Base-by-base conservation (phyloP, 2,888 invertebrate species). In the Hirtodrosophila duncani region DNA sequence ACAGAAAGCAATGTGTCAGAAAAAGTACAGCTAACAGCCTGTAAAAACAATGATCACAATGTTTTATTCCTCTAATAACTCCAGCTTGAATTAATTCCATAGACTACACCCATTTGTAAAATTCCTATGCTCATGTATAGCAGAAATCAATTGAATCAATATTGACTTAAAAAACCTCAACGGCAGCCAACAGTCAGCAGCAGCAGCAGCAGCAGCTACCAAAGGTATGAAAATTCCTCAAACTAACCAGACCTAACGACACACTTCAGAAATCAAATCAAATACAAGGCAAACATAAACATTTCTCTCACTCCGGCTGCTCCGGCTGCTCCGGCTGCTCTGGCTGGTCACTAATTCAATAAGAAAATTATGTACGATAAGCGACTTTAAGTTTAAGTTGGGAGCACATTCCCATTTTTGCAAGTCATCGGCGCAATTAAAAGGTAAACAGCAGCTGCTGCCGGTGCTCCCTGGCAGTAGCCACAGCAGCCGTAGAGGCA, bases 181-280 rank as follows among this genome's bases (percentile, higher is more conserved):
- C n/a, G n/a, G n/a, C n/a, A n/a, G n/a, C n/a, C n/a, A n/a, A n/a
- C n/a, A n/a, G 10, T 10, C 2, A 26, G n/a, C n/a, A 24, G n/a
- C n/a, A n/a, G n/a, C n/a, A n/a, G n/a, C 24, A 26, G n/a, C n/a
- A n/a, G 4, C 46, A 55, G 71, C 79, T 70, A 72, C 71, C 75
- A 75, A 70, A 70, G 38, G 51, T 48, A 39, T 41, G 39, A 46
- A 56, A 63, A 71, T 75, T 70, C 75, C 72, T 11, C 41, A n/a
- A n/a, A n/a, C n/a, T n/a, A n/a, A n/a, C n/a, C 21, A 8, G 30
- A 38, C 30, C 60, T 51, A 60, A 61, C 56, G 71, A 52, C 61
- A 67, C 74, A 77, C 75, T 77, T 65, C 66, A 77, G 63, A 80
- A 80, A 77, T 77, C 75, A 77, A 80, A 67, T 72, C 64, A 44